phyloP scores from a whole-genome alignment of 2,888 invertebrate species.

The Listrodromus nycthemerus region DNA sequence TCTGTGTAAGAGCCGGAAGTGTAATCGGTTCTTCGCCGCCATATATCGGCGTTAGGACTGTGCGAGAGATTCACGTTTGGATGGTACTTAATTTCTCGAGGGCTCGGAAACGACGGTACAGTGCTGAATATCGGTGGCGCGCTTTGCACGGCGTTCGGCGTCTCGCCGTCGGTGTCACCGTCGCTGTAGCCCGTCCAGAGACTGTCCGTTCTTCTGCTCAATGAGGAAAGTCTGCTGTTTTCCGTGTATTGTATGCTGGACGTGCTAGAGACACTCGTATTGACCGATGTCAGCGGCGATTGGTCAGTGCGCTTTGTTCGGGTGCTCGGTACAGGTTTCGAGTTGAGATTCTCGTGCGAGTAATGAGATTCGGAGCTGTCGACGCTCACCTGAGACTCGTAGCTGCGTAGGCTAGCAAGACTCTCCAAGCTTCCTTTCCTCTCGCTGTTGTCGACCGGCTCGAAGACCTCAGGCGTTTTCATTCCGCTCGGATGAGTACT shows the following conservation, averaged over 20 bases:
- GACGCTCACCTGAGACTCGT: slow-evolving; percentile 84
- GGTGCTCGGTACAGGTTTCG: slow-evolving; percentile 81
- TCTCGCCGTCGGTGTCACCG: slow-evolving; percentile 84
- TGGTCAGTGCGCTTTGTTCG: slow-evolving; percentile 81
- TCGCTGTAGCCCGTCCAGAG: slow-evolving; percentile 84
- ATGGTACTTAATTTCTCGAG: slow-evolving; percentile 78
- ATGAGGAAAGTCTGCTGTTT: slow-evolving; percentile 76
- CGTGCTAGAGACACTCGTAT: slow-evolving; percentile 73
- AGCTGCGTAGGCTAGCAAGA: slow-evolving; percentile 84
- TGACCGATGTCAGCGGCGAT: slow-evolving; percentile 71
- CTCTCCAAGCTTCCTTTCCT: slow-evolving; percentile 87
- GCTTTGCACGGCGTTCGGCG: slow-evolving; percentile 80
- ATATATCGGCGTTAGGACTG: slow-evolving; percentile 81
- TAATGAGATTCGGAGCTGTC: slow-evolving; percentile 83
- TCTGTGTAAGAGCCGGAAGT: slow-evolving; percentile 75
- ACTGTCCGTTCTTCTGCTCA: slow-evolving; percentile 80
- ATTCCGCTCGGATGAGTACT: slow-evolving; percentile 66
- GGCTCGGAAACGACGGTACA: slow-evolving; percentile 75
- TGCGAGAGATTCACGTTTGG: slow-evolving; percentile 73
- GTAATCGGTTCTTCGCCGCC: slow-evolving; percentile 79
- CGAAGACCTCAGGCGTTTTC: slow-evolving; percentile 73
- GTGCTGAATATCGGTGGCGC: slow-evolving; percentile 82
- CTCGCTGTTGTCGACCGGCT: slow-evolving; percentile 79
- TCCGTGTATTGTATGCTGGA: slow-evolving; percentile 76
- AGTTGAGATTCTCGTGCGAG: slow-evolving; percentile 77